Evolutionary conservation across 2,113 vertebrate species (phyloP).

Genomic region (Microtus oregoni): DNA sequence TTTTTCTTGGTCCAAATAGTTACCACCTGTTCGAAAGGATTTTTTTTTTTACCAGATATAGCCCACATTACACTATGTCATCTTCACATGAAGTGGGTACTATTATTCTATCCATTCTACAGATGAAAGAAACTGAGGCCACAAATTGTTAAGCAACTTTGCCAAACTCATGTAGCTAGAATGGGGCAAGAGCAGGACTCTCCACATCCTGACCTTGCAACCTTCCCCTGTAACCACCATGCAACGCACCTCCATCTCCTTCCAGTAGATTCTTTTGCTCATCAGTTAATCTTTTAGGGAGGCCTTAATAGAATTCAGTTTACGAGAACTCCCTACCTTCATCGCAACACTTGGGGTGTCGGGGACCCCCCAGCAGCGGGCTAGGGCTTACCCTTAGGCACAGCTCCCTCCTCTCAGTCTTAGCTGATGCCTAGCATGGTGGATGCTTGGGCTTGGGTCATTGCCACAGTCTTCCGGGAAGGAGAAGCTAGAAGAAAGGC

Average conservation of each 20-base stretch:
- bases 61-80: not conserved
- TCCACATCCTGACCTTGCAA: not conserved
- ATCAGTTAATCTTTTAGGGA: not conserved
- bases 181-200: not conserved
- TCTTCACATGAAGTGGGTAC: not conserved
- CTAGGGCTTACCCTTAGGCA: not conserved
- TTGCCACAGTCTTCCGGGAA: conserved; percentile 36
- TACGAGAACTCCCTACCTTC: not conserved
- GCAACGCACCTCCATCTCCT: not conserved
- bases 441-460: not conserved
- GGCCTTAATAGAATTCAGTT: not conserved
- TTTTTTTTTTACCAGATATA: not conserved
- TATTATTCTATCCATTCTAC: not conserved
- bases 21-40: not conserved
- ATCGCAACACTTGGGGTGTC: not conserved
- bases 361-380: not conserved
- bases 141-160: not conserved
- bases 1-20: not conserved
- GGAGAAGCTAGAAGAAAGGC: conserved; percentile 39
- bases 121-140: not conserved
- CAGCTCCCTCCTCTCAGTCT: not conserved
- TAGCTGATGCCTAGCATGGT: not conserved
- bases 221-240: not conserved
- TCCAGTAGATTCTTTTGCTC: not conserved
- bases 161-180: not conserved